Evolutionary conservation across 2,888 invertebrate species (phyloP), one percentile per base, ranked within the genome.

Genomic region (Ganaspis brasiliensis): DNA sequence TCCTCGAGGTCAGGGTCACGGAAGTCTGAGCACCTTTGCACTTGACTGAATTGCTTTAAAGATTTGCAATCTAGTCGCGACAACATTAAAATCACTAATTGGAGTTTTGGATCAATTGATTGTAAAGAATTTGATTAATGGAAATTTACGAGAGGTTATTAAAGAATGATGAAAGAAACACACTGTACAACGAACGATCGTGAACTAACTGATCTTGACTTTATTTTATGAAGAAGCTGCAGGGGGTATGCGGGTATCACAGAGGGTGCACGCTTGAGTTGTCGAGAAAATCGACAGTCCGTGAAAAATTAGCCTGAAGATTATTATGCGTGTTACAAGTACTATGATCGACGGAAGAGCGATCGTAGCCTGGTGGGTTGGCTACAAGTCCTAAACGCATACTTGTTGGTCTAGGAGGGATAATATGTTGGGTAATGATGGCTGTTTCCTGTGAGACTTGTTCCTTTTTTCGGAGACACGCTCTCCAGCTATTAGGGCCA

Each of bases 281-380:
- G 86, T 87, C 87, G 82, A 82, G 87, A 85, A 88, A 89, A 91
- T 91, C 89, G 90, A 82, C 89, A 87, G 90, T 87, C 90, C 90
- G 88, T 90, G 86, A 88, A 90, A 91, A 91, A 91, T 91, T 86
- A 86, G 87, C 85, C 82, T 85, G 81, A 83, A 84, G 84, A 87
- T 88, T 89, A 88, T 83, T 85, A 87, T 89, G 89, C 86, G 87
- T 86, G 85, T 85, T 79, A 76, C 83, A 86, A 88, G 80, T 85
- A 86, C 87, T 86, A 84, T 88, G 84, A 88, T 89, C 87, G 79
- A 73, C 72, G 12, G 49, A 19, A 76, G 70, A 76, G 79, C 76
- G 76, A 81, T 80, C 79, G 81, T 76, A 72, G 78, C 77, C 75
- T 75, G 81, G 78, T 79, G 63, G 77, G 82, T 79, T 75, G 79